Evolutionary conservation across 92 coral and sea anemone species (phyloP), one percentile per base, ranked within the genome.

Genomic region (Palythoa heliodiscus): DNA sequence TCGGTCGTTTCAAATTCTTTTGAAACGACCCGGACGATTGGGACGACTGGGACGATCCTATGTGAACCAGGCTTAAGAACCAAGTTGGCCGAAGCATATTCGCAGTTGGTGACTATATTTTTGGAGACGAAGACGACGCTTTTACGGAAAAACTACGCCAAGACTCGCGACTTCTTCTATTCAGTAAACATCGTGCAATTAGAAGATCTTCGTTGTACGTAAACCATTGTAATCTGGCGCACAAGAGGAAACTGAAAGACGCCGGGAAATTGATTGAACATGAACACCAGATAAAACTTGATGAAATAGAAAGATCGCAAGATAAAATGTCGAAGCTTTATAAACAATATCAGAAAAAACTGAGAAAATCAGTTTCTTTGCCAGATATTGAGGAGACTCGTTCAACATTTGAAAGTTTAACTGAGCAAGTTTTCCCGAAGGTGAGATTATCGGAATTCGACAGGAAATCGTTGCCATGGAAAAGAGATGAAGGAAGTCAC

Each of bases 131-230:
- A 12, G 64, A 48, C 14, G 74, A 66, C 23, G 52, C 38, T 19
- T 70, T 64, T 50, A 75, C 87, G 35, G 91, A 92, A 25, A 89
- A 95, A 47, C 75, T 92, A 35, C 95, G 95, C 7, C 88, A 90
- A 67, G 98, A 94, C 14, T 90, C 95, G 13, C 86, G 95, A 48
- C 95, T 90, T 76, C 94, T 94, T 40, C 95, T 88, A 52, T 90
- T 78, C 29, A 94, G 98, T 63, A 76, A 87, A 61, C 87, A 87
- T 79, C 78, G 76, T 14, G 89, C 81, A 52, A 83, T 82, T 20
- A 89, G 98, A 58, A 91, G 93, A 3, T 90, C 91, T 70, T 93
- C 93, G 4, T 90, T 87, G 60, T 94, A 85, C 79, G 87, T 92
- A 9, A 77, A 95, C 48, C 85, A 86, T 77, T 90, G 94, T 55